Evolutionary conservation across 2,797 vertebrate genomes (phyloP).

Genomic region (Malacoraja senta): DNA sequence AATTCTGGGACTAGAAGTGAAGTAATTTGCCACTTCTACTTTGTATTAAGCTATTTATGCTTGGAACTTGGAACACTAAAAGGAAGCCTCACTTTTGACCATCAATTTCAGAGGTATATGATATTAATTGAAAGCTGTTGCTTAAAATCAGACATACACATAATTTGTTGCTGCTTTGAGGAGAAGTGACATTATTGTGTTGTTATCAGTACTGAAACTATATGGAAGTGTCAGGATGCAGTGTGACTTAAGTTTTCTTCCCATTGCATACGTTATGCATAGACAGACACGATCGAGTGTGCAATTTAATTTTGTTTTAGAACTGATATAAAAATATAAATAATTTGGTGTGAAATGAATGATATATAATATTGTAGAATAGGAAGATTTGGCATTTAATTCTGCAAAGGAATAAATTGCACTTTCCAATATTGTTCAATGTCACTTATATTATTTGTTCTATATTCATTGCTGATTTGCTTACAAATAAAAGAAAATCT

Average conservation of each 20-base stretch:
- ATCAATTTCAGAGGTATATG: no score
- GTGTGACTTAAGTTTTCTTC: not conserved
- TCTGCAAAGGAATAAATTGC: not conserved
- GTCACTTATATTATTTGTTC: not conserved
- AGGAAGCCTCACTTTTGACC: no score
- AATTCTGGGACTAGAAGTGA: no score
- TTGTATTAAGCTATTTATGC: no score
- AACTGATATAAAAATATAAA: not conserved
- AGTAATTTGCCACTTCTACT: no score
- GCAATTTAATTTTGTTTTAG: not conserved
- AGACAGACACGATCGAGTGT: not conserved
- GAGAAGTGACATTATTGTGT: not conserved
- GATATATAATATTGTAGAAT: not conserved
- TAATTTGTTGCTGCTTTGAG: not conserved
- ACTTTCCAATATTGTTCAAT: not conserved
- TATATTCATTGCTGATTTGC: not conserved
- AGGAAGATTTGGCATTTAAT: not conserved
- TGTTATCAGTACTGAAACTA: not conserved
- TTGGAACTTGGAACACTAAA: no score
- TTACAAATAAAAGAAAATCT: slow-evolving; percentile 36
- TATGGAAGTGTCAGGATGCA: not conserved
- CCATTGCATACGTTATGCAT: not conserved
- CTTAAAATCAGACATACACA: not conserved
- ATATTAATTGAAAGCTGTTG: not conserved
- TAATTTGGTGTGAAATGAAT: not conserved